phyloP scores from a whole-genome alignment of 2,113 vertebrate species.

The Xiphophorus hellerii region DNA sequence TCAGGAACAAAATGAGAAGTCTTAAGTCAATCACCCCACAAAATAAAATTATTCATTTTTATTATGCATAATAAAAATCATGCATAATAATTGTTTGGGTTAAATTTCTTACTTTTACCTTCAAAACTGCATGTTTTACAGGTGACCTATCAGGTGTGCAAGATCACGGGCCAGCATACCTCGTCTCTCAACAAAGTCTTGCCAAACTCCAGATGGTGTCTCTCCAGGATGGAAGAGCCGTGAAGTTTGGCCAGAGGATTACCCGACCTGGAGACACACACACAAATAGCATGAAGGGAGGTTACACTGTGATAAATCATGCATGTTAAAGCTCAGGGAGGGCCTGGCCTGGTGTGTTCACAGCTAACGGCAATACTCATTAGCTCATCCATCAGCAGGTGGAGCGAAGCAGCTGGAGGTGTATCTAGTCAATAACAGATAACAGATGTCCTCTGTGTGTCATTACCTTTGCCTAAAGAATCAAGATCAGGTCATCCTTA shows the following conservation, averaged over 20 bases:
- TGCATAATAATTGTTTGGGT: not conserved
- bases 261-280: conserved; percentile 72
- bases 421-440: conserved; percentile 40
- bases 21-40: too few species aligned
- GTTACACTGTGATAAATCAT: conserved; percentile 52
- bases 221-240: conserved; percentile 84
- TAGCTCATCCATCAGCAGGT: conserved; percentile 64
- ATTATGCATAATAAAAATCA: not conserved
- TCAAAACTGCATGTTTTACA: not conserved
- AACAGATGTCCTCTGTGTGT: conserved; percentile 15
- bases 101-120: not conserved
- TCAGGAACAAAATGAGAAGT: too few species aligned
- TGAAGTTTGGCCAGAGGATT: conserved; percentile 84
- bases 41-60: not conserved
- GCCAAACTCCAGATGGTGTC: conserved; percentile 84
- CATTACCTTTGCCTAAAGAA: conserved; percentile 13
- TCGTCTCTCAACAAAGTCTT: conserved; percentile 84
- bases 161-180: conserved; percentile 40
- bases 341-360: conserved; percentile 45
- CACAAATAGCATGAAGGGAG: conserved; percentile 32
- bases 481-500: conserved; percentile 21
- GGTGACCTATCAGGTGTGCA: not conserved
- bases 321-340: conserved; percentile 33
- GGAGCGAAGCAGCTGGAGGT: conserved; percentile 49
- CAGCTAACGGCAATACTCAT: conserved; percentile 49